Conservation (phyloP, 2,797 vertebrate species). For the Myotis daubentonii region DNA sequence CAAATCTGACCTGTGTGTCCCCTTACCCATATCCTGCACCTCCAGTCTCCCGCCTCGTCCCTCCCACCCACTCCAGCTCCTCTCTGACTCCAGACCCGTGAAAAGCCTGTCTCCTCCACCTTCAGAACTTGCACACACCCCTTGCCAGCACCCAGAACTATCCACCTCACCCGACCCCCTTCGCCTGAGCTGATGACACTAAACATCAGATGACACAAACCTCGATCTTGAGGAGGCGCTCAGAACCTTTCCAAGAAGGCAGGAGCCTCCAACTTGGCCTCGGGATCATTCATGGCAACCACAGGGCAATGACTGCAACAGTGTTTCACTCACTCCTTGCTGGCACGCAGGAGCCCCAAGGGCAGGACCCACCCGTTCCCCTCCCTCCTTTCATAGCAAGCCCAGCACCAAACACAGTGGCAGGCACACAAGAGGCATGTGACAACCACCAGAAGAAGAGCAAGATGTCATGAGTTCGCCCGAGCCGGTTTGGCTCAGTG, state of each 20-base stretch:
- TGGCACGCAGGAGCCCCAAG: not conserved
- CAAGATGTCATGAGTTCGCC: not conserved
- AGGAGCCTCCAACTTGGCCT: not conserved
- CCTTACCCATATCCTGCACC: not conserved
- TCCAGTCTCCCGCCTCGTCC: not conserved
- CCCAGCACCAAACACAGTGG: not conserved
- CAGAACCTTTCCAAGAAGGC: not conserved
- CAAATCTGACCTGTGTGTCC: not conserved
- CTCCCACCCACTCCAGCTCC: not conserved
- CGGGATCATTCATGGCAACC: not conserved
- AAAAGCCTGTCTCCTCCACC: not conserved
- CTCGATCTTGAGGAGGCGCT: not conserved
- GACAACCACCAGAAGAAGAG: not conserved
- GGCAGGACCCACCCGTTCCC: not conserved
- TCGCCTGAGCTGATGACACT: not conserved
- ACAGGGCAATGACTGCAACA: not conserved
- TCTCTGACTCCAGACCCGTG: not conserved
- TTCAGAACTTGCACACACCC: not conserved
- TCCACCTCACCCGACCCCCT: not conserved
- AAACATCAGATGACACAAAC: not conserved
- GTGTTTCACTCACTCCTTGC: not conserved
- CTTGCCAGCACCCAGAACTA: not conserved
- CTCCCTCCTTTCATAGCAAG: not conserved
- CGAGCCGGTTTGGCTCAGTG: too few species aligned
- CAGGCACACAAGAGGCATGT: not conserved